phyloP scores from a whole-genome alignment of 2,113 vertebrate genomes.

The Ailurus styani region DNA sequence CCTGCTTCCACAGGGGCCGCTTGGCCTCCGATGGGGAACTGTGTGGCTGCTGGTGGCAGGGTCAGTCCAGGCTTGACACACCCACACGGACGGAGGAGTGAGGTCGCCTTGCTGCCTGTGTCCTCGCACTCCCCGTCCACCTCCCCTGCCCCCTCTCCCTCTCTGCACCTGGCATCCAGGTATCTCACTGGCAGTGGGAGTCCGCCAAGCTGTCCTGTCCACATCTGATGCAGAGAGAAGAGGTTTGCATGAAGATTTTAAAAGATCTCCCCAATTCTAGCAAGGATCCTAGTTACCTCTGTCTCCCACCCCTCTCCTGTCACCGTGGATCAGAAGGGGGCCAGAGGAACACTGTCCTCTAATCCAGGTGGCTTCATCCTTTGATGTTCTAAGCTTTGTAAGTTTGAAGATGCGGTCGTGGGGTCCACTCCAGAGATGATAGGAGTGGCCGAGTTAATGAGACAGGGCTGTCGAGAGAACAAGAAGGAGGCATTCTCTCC shows the following conservation, averaged over 20 bases:
- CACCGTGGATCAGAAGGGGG: neutral
- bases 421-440: neutral
- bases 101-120: neutral
- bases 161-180: neutral
- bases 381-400: neutral
- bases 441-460: neutral
- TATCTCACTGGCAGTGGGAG: too few relatives aligned
- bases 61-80: neutral
- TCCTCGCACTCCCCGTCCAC: neutral
- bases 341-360: neutral
- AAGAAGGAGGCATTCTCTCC: rapidly evolving
- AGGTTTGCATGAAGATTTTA: neutral
- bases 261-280: neutral
- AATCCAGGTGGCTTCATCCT: neutral
- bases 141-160: neutral
- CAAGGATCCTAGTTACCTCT: neutral
- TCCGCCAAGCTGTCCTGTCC: neutral
- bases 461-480: neutral
- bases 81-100: rapidly evolving
- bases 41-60: neutral
- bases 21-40: neutral
- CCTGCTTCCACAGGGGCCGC: neutral
- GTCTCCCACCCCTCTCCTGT: neutral
- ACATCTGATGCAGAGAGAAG: neutral
- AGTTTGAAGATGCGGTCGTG: neutral